Base-by-base conservation (phyloP, 2,888 invertebrate species). In the Lomographa bimaculata region DNA sequence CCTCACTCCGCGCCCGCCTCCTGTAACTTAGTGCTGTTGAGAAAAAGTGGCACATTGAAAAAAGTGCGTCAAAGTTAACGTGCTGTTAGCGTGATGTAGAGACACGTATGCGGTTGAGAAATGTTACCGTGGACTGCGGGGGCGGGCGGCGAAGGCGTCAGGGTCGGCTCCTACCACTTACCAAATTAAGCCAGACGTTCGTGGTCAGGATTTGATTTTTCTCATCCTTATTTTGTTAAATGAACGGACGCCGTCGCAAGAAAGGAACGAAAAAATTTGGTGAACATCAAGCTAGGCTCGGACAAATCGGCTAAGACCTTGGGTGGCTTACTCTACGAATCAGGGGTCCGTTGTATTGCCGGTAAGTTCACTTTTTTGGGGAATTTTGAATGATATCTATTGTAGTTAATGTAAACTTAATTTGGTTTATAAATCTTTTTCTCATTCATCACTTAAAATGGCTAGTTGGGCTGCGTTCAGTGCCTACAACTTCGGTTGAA, bases 181-280 rank as follows among this genome's bases (percentile, higher is more conserved):
- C 97, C 96, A 98, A 93, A 92, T 97, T 96, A 84, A 98, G 94
- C 98, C 98, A 98, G 90, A 97, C 96, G 92, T 98, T 98, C 90
- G 97, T 97, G 83, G 97, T 96, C 91, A 98, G 94, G 91, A 98
- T 97, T 94, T 98, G 98, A 91, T 97, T 98, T 93, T 98, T 98
- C 94, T 98, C 98, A 91, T 98, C 98, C 98, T 98, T 86, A 83
- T 84, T 84, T 85, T 79, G 85, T 79, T 68, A 79, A 94, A 89
- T 94, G 92, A 90, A 92, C 89, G 90, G 87, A 83, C 86, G 87
- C 80, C 75, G 79, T 76, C 82, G 85, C 84, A 82, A 85, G 87
- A 90, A 85, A 83, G 81, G 81, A 82, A 85, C 71, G 81, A 84
- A 84, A 87, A 83, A 73, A 77, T 60, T 80, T 69, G 70, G 77